A percentile compares a stretch with the other conserved stretches of the same genome.
These are phyloP conservation scores for Erpornis zantholeuca DNA, from an alignment of 2,113 vertebrate genomes.

Conservation along the genomic window DNA sequence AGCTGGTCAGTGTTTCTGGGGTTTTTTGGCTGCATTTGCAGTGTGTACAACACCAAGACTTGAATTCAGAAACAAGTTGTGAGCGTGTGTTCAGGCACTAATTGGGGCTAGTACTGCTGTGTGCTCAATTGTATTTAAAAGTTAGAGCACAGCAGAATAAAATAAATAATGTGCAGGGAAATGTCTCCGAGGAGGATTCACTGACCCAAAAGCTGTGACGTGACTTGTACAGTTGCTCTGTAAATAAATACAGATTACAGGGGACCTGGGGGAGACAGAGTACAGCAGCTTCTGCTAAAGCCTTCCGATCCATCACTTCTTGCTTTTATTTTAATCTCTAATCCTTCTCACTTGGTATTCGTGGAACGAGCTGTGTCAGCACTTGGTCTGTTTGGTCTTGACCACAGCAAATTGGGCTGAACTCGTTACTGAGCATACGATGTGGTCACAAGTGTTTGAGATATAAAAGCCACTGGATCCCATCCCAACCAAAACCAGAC, in stretches of 20 bases:
- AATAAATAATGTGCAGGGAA: not conserved
- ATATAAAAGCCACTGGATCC: not conserved
- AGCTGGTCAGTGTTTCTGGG: not conserved
- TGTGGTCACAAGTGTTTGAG: not conserved
- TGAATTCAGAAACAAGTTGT: not conserved
- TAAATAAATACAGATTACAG: not conserved
- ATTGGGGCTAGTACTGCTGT: fast-evolving
- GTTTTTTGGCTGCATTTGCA: not conserved
- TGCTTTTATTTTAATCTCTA: not conserved
- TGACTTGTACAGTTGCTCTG: not conserved
- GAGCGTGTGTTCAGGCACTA: not conserved
- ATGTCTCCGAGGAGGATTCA: fast-evolving
- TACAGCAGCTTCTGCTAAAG: not conserved
- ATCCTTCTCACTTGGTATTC: not conserved
- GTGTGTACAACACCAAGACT: not conserved
- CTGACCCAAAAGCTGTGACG: not conserved
- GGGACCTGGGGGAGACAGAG: not conserved
- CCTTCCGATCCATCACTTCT: not conserved
- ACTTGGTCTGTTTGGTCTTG: not conserved
- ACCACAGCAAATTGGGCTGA: not conserved
- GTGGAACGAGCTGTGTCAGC: not conserved
- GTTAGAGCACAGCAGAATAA: not conserved
- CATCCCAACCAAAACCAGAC: not conserved
- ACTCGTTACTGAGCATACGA: fast-evolving
- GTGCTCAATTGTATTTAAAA: not conserved